phyloP scores from a whole-genome alignment of 2,797 vertebrate species.

The Trichosurus vulpecula region DNA sequence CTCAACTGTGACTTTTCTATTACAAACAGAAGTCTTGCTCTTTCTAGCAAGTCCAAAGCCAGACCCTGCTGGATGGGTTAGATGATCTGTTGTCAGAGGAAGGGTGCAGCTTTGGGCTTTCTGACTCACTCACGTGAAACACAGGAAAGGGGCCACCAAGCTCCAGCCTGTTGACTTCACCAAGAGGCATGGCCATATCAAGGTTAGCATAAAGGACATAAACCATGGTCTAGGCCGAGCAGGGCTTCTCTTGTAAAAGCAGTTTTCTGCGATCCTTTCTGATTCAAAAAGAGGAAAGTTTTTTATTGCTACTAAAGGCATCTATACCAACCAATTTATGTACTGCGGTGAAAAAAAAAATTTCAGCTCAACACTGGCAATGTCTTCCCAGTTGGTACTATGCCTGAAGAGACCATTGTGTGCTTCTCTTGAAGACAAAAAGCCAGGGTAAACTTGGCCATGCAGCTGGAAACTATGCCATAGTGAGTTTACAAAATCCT shows the following conservation, averaged over 20 bases:
- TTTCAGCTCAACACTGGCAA: neutral
- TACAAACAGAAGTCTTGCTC: neutral
- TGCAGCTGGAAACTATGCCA: neutral
- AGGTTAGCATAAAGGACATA: slow-evolving; percentile 91
- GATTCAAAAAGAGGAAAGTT: neutral
- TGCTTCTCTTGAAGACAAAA: neutral
- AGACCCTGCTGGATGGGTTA: slow-evolving; percentile 86
- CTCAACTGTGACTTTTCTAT: neutral
- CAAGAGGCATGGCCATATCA: slow-evolving; percentile 93
- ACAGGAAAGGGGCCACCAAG: slow-evolving; percentile 91
- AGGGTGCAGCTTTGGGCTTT: slow-evolving; percentile 93
- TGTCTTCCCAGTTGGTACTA: neutral
- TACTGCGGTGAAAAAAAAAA: neutral
- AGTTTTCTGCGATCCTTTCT: neutral
- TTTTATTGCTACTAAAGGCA: neutral
- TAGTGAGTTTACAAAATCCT: neutral
- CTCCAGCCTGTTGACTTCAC: slow-evolving; percentile 92
- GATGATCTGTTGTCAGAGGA: slow-evolving; percentile 93
- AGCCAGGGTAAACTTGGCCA: neutral
- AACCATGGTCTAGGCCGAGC: neutral
- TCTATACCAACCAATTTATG: neutral
- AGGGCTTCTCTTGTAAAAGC: neutral
- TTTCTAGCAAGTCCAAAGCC: neutral
- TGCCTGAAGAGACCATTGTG: neutral
- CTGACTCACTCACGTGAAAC: slow-evolving; percentile 90